Conservation (phyloP, 1,140 invertebrate species). For the Habropoda laboriosa region DNA sequence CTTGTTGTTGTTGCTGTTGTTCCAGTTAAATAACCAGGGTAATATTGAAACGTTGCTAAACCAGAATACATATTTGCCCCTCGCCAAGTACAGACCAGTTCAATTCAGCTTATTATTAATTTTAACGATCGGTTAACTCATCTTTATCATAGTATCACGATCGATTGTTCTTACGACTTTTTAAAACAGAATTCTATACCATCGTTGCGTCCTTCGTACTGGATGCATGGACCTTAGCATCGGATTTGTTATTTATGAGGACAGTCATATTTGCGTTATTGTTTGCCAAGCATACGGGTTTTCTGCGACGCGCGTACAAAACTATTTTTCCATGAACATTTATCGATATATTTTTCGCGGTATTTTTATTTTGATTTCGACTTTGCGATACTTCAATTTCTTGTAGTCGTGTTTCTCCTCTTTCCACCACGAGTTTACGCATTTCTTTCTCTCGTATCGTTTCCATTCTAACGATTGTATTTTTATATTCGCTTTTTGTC, state of each 20-base stretch:
- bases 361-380: not conserved
- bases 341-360: not conserved
- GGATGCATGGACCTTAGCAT: not conserved
- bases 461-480: not conserved
- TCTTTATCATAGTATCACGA: not conserved
- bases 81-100: too few species aligned
- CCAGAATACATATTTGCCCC: too few species aligned
- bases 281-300: constrained; percentile 60
- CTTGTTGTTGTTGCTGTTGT: too few species aligned
- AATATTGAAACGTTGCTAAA: too few species aligned
- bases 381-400: not conserved
- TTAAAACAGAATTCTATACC: constrained; percentile 1
- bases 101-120: too few species aligned
- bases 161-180: constrained; percentile 21
- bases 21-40: too few species aligned
- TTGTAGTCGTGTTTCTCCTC: not conserved
- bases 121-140: not conserved
- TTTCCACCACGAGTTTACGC: not conserved
- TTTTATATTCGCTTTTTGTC: not conserved
- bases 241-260: constrained; percentile 35
- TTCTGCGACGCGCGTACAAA: constrained; percentile 58
- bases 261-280: constrained; percentile 64
- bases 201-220: too few species aligned
- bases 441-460: not conserved
- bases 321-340: constrained; percentile 44